Percentiles rank a stretch among this genome's conserved stretches.
phyloP scores from a whole-genome alignment of 2,888 invertebrate genomes.

The Cryptops parisi region DNA sequence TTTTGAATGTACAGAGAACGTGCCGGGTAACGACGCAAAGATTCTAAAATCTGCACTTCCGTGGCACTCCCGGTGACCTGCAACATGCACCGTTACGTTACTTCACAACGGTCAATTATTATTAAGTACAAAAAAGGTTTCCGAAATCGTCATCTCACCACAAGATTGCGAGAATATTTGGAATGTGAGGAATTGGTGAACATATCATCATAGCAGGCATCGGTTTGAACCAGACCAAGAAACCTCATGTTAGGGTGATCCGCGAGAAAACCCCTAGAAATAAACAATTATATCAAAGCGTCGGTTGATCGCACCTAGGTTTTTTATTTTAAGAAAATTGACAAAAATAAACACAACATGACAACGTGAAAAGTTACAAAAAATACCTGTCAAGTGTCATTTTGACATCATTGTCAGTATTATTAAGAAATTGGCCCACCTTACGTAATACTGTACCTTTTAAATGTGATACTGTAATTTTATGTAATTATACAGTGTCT shows the following conservation, averaged over 20 bases:
- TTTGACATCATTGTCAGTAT: too few species aligned
- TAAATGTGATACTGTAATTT: too few species aligned
- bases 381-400: too few species aligned
- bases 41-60: slow-evolving; percentile 43
- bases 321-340: too few species aligned
- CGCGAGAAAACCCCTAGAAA: slow-evolving; percentile 28
- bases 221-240: slow-evolving; percentile 42
- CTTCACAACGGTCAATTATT: not conserved
- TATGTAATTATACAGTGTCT: too few species aligned
- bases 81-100: slow-evolving; percentile 12
- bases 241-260: slow-evolving; percentile 38
- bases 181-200: slow-evolving; percentile 36
- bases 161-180: slow-evolving; percentile 33
- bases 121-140: not conserved
- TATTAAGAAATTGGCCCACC: too few species aligned
- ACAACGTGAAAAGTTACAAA: too few species aligned
- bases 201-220: slow-evolving; percentile 39
- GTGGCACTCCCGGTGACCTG: slow-evolving; percentile 42
- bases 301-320: too few species aligned
- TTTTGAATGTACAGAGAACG: slow-evolving; percentile 49
- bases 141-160: slow-evolving; percentile 24
- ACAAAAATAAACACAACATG: too few species aligned
- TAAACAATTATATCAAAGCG: too few species aligned
- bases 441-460: too few species aligned
- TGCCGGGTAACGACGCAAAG: slow-evolving; percentile 41